phyloP scores from a whole-genome alignment of 2,113 vertebrate genomes.

The Albula goreensis region DNA sequence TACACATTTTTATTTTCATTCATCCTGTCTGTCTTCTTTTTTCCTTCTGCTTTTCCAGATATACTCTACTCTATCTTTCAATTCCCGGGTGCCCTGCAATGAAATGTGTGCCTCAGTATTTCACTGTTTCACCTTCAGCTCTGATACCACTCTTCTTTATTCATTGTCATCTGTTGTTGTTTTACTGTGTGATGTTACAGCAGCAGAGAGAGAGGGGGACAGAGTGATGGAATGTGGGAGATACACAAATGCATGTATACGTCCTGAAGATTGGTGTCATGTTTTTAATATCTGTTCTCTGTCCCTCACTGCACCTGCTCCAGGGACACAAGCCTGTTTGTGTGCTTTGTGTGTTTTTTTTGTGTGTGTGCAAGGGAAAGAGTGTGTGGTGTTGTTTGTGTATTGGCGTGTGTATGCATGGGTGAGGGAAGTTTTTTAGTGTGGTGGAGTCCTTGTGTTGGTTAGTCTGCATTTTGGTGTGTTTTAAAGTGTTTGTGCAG shows the following conservation, averaged over 20 bases:
- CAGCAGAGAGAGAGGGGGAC: slow-evolving; percentile 14
- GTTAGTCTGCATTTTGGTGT: not conserved
- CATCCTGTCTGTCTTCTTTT: not conserved
- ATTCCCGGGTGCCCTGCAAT: not conserved
- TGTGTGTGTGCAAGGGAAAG: not conserved
- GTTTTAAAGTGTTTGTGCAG: slow-evolving; percentile 7
- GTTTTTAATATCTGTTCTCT: slow-evolving; percentile 27
- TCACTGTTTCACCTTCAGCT: not conserved
- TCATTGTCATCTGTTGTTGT: slow-evolving; percentile 13
- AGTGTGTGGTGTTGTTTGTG: not conserved
- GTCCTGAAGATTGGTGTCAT: slow-evolving; percentile 16
- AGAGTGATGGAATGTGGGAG: slow-evolving; percentile 3
- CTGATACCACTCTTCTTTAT: slow-evolving; percentile 5
- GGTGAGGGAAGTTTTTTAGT: not conserved
- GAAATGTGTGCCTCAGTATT: not conserved
- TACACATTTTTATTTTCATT: not conserved
- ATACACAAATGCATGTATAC: not conserved
- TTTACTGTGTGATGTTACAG: slow-evolving; percentile 18
- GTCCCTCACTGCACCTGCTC: not conserved
- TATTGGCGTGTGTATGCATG: not conserved
- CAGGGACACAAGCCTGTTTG: not conserved
- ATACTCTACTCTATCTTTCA: not conserved
- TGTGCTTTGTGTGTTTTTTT: not conserved
- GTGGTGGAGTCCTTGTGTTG: not conserved
- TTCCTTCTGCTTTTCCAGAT: not conserved